Conservation (phyloP, 2,888 invertebrate genomes). For the Camptogramma bilineatum region DNA sequence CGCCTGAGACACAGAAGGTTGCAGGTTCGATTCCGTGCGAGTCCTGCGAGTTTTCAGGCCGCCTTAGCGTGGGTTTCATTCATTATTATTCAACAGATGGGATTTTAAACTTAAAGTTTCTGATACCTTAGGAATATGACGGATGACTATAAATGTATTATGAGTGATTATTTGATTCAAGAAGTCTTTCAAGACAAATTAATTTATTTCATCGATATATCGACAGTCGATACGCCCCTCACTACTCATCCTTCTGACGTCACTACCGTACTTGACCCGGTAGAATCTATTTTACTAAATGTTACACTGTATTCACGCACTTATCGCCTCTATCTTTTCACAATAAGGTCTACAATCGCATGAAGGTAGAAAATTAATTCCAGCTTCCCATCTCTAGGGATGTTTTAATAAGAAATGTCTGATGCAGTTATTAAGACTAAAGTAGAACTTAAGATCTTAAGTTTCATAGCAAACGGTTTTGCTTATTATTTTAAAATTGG, state of each 20-base stretch:
- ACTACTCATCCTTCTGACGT: slow-evolving; percentile 27
- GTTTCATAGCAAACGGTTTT: too few species aligned
- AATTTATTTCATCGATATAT: background rate
- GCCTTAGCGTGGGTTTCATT: too few species aligned
- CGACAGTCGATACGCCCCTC: slow-evolving; percentile 11
- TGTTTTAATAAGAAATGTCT: slow-evolving; percentile 12
- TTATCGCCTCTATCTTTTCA: slow-evolving; percentile 11
- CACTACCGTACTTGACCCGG: slow-evolving; percentile 45
- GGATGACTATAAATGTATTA: too few species aligned
- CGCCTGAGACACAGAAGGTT: too few species aligned
- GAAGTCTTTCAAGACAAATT: background rate
- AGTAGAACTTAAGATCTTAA: background rate
- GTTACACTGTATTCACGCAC: slow-evolving; percentile 14
- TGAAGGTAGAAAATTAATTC: slow-evolving; percentile 21
- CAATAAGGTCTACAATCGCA: slow-evolving; percentile 24
- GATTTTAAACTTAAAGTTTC: too few species aligned
- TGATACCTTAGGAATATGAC: too few species aligned
- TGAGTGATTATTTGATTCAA: too few species aligned
- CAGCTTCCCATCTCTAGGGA: slow-evolving; percentile 11
- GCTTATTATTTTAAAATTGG: too few species aligned
- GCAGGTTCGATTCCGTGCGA: too few species aligned
- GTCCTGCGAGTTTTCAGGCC: too few species aligned
- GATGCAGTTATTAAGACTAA: background rate
- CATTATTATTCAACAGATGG: too few species aligned
- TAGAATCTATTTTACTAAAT: slow-evolving; percentile 45